Evolutionary conservation across 92 coral and sea anemone species (phyloP).

Genomic region (Palythoa grandiflora): DNA sequence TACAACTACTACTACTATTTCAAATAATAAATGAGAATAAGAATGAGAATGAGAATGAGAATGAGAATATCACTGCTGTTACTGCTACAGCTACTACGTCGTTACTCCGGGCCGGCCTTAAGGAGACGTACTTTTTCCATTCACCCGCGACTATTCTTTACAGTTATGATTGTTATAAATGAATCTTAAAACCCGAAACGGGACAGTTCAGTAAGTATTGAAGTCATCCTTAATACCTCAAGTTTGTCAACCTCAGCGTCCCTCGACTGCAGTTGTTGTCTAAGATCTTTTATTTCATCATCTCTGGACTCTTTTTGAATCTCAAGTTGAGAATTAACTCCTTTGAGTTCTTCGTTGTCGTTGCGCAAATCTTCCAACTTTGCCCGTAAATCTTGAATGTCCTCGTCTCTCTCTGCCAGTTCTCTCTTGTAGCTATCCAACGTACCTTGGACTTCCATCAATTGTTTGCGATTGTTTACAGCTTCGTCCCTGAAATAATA

Average conservation of each 20-base stretch:
- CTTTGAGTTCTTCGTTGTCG: slow-evolving; percentile 65
- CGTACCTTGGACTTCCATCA: slow-evolving; percentile 75
- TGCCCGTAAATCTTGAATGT: slow-evolving; percentile 68
- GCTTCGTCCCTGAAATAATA: slow-evolving; percentile 52
- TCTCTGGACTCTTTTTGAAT: slow-evolving; percentile 71
- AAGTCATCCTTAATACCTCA: slow-evolving; percentile 22
- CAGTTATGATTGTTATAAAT: too few species aligned
- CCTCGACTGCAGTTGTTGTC: slow-evolving; percentile 56
- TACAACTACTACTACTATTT: not conserved
- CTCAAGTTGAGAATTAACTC: slow-evolving; percentile 61
- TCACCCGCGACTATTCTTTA: too few species aligned
- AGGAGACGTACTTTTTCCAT: too few species aligned
- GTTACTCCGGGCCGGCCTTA: too few species aligned
- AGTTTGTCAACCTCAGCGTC: slow-evolving; percentile 73
- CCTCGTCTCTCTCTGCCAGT: slow-evolving; percentile 70
- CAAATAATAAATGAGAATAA: too few species aligned
- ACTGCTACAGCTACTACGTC: too few species aligned
- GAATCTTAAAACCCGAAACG: not conserved
- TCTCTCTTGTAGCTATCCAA: slow-evolving; percentile 71
- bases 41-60: too few species aligned
- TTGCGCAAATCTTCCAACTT: slow-evolving; percentile 63
- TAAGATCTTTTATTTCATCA: slow-evolving; percentile 72
- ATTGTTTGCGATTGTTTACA: slow-evolving; percentile 65
- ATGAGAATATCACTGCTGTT: too few species aligned
- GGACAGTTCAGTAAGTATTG: not conserved